Evolutionary conservation across 2,113 vertebrate genomes (phyloP).

Genomic region (Machaerirhynchus nigripectus): DNA sequence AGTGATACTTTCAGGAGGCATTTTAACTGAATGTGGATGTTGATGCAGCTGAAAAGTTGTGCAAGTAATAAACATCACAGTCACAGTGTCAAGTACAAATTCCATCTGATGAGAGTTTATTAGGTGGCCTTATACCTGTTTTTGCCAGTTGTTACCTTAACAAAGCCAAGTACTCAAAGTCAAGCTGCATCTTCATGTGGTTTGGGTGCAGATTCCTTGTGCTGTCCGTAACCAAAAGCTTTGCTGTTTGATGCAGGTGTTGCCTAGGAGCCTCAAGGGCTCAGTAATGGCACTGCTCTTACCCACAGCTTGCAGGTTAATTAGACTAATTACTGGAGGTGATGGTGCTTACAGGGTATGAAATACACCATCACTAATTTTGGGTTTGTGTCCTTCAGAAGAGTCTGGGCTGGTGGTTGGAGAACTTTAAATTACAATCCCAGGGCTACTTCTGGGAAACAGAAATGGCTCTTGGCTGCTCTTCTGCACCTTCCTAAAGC

Average conservation of each 20-base stretch:
- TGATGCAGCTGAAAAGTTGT: background rate
- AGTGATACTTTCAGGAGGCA: background rate
- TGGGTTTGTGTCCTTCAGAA: background rate
- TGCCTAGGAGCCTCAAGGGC: background rate
- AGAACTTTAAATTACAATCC: background rate
- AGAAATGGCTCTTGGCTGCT: background rate
- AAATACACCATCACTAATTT: background rate
- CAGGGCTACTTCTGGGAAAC: background rate
- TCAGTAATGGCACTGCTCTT: background rate
- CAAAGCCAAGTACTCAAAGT: background rate
- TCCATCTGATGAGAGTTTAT: background rate
- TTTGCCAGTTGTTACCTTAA: background rate
- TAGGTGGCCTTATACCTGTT: background rate
- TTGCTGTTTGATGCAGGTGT: background rate
- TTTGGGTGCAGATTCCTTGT: background rate
- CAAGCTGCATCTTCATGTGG: background rate
- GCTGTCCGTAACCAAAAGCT: background rate
- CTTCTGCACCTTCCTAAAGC: background rate
- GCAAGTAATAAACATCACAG: background rate
- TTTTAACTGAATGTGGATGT: background rate
- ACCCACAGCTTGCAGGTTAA: background rate
- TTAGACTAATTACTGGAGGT: background rate
- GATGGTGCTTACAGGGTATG: background rate
- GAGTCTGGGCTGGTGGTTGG: background rate
- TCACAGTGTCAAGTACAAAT: background rate